A percentile compares a stretch with the other conserved stretches of the same genome.
phyloP scores from a whole-genome alignment of 1,140 invertebrate genomes.

The Euwallacea similis region DNA sequence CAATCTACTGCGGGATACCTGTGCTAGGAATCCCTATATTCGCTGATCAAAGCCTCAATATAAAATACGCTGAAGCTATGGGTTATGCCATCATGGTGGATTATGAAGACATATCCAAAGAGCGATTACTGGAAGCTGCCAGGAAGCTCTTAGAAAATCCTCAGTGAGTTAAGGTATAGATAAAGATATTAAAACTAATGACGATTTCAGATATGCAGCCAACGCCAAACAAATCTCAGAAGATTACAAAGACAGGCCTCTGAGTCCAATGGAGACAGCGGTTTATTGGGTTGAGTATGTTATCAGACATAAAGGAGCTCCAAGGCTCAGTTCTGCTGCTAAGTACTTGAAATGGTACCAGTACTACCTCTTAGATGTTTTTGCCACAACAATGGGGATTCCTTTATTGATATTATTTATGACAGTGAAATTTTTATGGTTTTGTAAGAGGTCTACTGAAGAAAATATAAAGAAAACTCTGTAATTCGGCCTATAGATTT shows the following conservation, averaged over 20 bases:
- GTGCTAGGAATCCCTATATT: slow-evolving; percentile 60
- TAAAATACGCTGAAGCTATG: slow-evolving; percentile 43
- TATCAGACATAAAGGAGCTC: slow-evolving; percentile 52
- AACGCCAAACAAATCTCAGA: slow-evolving; percentile 58
- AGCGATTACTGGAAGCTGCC: slow-evolving; percentile 45
- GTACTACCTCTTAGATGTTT: slow-evolving; percentile 41
- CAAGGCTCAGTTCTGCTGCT: slow-evolving; percentile 54
- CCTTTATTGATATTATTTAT: background rate
- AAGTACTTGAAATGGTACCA: slow-evolving; percentile 36
- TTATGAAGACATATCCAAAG: slow-evolving; percentile 48
- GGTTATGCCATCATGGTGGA: slow-evolving; percentile 46
- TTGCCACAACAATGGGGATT: background rate
- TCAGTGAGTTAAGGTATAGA: slow-evolving; percentile 22
- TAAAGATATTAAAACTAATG: background rate
- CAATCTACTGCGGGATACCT: slow-evolving; percentile 59
- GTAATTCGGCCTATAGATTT: too few relatives aligned
- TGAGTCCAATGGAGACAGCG: slow-evolving; percentile 61
- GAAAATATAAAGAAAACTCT: too few relatives aligned
- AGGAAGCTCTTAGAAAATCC: slow-evolving; percentile 48
- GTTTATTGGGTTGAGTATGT: slow-evolving; percentile 56
- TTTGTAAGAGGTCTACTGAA: too few relatives aligned
- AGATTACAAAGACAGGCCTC: slow-evolving; percentile 65
- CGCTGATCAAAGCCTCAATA: slow-evolving; percentile 59
- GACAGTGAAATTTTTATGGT: background rate
- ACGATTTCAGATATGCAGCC: slow-evolving; percentile 42